These are phyloP conservation scores for Pelmatolapia mariae DNA, from an alignment of 2,113 vertebrate genomes.

Conservation along the genomic window DNA sequence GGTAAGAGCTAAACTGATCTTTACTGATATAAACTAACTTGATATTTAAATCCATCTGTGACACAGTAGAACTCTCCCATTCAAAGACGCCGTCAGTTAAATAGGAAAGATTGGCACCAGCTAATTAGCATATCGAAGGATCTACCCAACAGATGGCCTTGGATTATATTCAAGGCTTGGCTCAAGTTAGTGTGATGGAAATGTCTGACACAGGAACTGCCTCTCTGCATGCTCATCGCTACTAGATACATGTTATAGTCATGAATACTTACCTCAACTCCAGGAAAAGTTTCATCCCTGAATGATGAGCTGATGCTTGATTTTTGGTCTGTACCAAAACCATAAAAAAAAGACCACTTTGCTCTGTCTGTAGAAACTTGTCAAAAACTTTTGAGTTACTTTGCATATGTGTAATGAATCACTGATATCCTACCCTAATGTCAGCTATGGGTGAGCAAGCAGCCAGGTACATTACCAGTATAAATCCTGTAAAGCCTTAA, in stretches of 20 bases:
- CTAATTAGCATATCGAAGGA: slow-evolving; percentile 52
- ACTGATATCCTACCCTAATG: slow-evolving; percentile 19
- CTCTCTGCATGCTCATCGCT: background rate
- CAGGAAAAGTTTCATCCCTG: background rate
- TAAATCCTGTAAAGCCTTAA: slow-evolving; percentile 41
- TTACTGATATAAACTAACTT: background rate
- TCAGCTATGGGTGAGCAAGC: slow-evolving; percentile 15
- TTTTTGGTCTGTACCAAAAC: background rate
- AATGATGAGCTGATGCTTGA: background rate
- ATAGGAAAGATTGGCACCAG: slow-evolving; percentile 6
- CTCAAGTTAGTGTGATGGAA: slow-evolving; percentile 39
- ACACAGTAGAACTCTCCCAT: background rate
- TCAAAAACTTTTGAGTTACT: background rate
- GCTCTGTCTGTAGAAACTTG: background rate
- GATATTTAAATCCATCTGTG: background rate
- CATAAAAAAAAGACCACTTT: background rate
- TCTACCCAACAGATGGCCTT: slow-evolving; percentile 56
- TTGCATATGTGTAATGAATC: slow-evolving; percentile 22
- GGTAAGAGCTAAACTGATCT: background rate
- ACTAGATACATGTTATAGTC: slow-evolving; percentile 14
- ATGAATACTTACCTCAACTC: slow-evolving; percentile 21
- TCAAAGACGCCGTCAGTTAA: background rate
- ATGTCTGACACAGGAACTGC: slow-evolving; percentile 47
- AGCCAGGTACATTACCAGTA: slow-evolving; percentile 34
- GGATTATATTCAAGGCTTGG: slow-evolving; percentile 53